Evolutionary conservation across 2,888 invertebrate genomes (phyloP), one percentile per base, ranked within the genome.

Genomic region (Syrista parreyssii): DNA sequence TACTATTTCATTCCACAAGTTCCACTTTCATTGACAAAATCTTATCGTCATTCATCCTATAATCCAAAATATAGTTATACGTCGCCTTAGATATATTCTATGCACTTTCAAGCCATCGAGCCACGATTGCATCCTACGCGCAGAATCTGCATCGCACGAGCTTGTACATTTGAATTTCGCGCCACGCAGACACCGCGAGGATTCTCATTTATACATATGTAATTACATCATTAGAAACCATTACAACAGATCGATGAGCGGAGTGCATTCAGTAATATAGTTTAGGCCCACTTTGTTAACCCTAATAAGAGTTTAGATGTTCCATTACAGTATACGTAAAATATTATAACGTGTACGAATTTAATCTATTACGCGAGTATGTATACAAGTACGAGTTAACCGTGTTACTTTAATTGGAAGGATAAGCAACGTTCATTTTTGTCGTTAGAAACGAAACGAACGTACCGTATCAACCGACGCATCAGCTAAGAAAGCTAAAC

Each of bases 241-340:
- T 30, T 71, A 71, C 12, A 31, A 30, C 32, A 9, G 15, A 71
- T 11, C 31, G 12, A 71, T 31, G 71, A 71, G 71, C 31, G 15
- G 30, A 31, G 71, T 3, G 32, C 71, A 31, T 71, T 55, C 71
- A 31, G 71, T 71, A 31, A 78, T 55, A 55, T 73, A 79, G 75
- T 76, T 80, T 80, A 82, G 82, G 82, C 82, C 82, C 82, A 82
- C 82, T 82, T 82, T 82, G 82, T 82, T 82, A 82, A 80, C 73
- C 36, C 74, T 73, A 76, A 78, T 77, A 76, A 73, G 79, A 81
- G 78, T 81, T 40, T 68, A 74, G 15, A 33, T 71, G 23, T 71
- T 71, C 31, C 32, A 31, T 71, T 71, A 71, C 71, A 71, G 23
- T 71, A 71, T 71, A 30, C 31, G 32, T 71, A 71, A 71, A 31